Evolutionary conservation across 2,797 vertebrate species (phyloP).

Genomic region (Urophycis tenuis): DNA sequence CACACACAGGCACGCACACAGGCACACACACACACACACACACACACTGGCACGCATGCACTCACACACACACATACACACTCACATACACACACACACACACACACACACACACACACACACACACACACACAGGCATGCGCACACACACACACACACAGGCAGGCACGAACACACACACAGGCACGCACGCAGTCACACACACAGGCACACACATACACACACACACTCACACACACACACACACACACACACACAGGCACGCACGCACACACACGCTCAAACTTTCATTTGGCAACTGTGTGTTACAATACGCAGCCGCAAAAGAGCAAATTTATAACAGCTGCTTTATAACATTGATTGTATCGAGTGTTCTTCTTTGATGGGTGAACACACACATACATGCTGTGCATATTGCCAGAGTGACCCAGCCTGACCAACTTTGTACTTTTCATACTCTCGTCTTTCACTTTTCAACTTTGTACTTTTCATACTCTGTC

Average conservation of each 20-base stretch:
- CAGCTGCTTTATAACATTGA: not conserved
- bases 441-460: not conserved
- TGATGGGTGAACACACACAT: too few species aligned
- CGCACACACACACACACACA: not conserved
- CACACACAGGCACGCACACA: not conserved
- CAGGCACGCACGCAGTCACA: not conserved
- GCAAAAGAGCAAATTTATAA: not conserved
- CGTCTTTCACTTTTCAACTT: not conserved
- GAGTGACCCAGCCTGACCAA: too few species aligned
- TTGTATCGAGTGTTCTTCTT: too few species aligned
- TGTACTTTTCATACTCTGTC: too few species aligned
- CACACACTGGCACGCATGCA: not conserved
- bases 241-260: not conserved
- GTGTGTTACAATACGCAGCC: not conserved
- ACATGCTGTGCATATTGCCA: not conserved
- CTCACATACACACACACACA: not conserved
- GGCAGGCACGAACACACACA: not conserved
- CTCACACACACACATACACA: not conserved
- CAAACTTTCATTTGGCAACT: too few species aligned
- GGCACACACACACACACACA: not conserved
- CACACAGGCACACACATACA: not conserved
- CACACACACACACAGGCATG: not conserved
- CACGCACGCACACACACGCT: not conserved
- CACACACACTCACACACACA: constrained; percentile 2
- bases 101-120: not conserved